Conservation (phyloP, 2,113 vertebrate genomes). For the Amphiprion ocellaris region DNA sequence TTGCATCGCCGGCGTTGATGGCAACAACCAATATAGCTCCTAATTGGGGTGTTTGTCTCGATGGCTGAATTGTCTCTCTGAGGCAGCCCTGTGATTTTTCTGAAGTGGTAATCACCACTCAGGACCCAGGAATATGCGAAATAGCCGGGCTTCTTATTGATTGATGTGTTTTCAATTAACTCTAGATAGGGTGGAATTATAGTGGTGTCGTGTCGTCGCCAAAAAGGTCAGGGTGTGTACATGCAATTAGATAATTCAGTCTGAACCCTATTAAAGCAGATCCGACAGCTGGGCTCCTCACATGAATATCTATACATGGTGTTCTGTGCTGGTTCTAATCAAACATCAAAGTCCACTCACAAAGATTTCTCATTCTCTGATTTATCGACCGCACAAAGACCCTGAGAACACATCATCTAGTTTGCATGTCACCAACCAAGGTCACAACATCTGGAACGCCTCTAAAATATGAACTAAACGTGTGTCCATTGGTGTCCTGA, state of each 20-base stretch:
- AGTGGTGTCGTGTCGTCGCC: constrained; percentile 14
- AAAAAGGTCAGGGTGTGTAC: constrained; percentile 16
- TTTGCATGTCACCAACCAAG: too few species aligned
- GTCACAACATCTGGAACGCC: too few species aligned
- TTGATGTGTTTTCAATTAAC: constrained; percentile 55
- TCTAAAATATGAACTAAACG: too few species aligned
- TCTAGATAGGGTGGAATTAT: constrained; percentile 44
- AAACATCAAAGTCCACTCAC: too few species aligned
- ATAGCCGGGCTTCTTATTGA: constrained; percentile 28
- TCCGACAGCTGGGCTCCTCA: not conserved
- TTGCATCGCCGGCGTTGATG: constrained; percentile 23
- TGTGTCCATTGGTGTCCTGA: too few species aligned
- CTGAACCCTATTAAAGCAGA: constrained; percentile 20
- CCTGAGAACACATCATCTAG: too few species aligned
- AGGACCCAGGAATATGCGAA: constrained; percentile 9
- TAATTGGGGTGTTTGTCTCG: constrained; percentile 55
- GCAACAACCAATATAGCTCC: constrained; percentile 28
- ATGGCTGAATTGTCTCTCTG: constrained; percentile 31
- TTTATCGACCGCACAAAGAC: too few species aligned
- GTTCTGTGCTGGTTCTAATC: too few species aligned
- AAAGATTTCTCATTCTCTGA: too few species aligned
- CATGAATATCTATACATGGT: not conserved
- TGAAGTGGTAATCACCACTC: constrained; percentile 56
- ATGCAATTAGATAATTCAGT: constrained; percentile 42
- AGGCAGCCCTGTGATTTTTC: constrained; percentile 38